Percentiles rank a stretch among this genome's conserved stretches.
Evolutionary conservation across 2,113 vertebrate genomes (phyloP).

Genomic region (Natator depressus): DNA sequence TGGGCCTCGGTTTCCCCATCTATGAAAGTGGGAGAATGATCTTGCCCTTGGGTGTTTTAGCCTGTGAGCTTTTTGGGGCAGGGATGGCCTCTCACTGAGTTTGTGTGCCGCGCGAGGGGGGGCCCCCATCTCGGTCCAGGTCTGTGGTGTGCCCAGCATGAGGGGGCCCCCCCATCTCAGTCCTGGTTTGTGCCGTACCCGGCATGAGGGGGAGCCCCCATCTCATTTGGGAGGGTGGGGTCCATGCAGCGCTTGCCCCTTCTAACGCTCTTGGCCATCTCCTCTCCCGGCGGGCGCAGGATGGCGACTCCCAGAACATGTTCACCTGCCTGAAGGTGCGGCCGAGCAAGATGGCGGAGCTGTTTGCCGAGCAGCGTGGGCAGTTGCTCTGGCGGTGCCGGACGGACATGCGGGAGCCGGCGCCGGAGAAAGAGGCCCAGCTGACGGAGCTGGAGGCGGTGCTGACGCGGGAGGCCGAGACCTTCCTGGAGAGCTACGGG

Average conservation of each 20-base stretch:
- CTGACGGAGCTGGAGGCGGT: not conserved
- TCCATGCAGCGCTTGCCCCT: too few species aligned
- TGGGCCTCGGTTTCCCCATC: too few species aligned
- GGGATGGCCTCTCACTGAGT: too few species aligned
- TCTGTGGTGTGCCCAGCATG: too few species aligned
- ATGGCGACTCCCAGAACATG: not conserved
- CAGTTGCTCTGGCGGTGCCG: not conserved
- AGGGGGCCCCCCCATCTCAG: not conserved
- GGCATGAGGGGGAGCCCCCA: rapidly evolving
- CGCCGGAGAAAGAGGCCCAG: not conserved
- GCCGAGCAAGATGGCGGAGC: not conserved
- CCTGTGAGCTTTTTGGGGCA: too few species aligned
- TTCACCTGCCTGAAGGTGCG: not conserved
- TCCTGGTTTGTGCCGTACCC: too few species aligned
- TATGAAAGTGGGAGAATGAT: too few species aligned
- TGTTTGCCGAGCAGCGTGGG: not conserved
- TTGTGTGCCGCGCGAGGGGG: too few species aligned
- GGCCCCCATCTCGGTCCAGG: too few species aligned
- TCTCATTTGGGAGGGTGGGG: not conserved
- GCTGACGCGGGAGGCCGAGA: not conserved
- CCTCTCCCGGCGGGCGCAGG: not conserved
- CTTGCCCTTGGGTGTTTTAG: too few species aligned
- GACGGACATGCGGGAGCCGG: not conserved
- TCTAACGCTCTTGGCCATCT: not conserved
- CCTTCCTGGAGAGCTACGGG: not conserved